Base-by-base conservation (phyloP, 2,797 vertebrate species). In the Balearica regulorum region DNA sequence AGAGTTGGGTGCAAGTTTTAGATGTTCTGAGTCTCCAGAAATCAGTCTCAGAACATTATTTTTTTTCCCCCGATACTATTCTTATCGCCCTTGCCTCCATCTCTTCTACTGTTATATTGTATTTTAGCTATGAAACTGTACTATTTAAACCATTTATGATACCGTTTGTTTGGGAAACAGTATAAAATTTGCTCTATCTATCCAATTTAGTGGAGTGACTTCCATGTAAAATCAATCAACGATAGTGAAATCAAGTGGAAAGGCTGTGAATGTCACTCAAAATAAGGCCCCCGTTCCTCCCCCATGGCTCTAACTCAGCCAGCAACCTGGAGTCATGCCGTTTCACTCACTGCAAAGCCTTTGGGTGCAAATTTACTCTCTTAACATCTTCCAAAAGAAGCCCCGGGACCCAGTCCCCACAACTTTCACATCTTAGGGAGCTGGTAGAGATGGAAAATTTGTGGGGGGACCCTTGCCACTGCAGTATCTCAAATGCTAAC, bases 1-100 rank as follows among this genome's bases (percentile, higher is more conserved):
- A 70, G 92, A 90, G 48, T 53, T 89, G 54, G 5, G 69, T 89
- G 86, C 75, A 89, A 90, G 81, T 96, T 95, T 93, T 87, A 90
- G 65, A 87, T 89, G 17, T 71, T 96, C 55, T 75, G 44, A 91
- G 43, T 84, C 65, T 92, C 60, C 35, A 80, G 72, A 92, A 94
- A 73, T 81, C 48, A 70, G 17, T 62, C 71, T 85, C 25, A 41
- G 83, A 89, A 73, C 12, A 28, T 20, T 48, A 20, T 25, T 44
- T 44, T 79, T 91, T 71, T 26, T 15, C 2, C 57, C 26, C 12
- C 16, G 28, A 31, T 77, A n/a, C 43, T 87, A 60, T 87, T 33
- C 65, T 72, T 90, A 83, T 57, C 11, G 3, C 24, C 68, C 68
- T 90, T 92, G 66, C 60, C 64, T 94, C 43, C 29, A 51, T 69